phyloP scores from a whole-genome alignment of 2,797 vertebrate genomes.

The Tinamus major region DNA sequence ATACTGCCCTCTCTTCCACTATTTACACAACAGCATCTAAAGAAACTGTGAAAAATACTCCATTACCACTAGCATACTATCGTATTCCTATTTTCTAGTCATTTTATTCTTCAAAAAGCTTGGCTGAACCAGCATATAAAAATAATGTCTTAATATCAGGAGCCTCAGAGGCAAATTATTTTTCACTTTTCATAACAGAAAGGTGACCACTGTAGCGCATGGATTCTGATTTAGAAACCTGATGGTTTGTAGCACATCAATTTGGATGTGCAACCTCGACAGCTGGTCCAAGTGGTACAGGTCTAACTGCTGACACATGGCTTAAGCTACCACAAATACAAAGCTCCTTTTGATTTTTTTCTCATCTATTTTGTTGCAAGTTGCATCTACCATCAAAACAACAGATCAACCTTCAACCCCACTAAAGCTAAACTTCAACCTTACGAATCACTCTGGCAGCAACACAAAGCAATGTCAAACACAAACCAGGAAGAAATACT shows the following conservation, averaged over 20 bases:
- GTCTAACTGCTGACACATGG: neutral
- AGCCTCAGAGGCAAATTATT: too few species aligned
- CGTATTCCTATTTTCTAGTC: neutral
- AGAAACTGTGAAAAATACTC: neutral
- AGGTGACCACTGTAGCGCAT: neutral
- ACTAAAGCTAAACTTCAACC: neutral
- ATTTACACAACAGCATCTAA: neutral
- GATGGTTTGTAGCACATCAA: neutral
- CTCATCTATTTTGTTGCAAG: neutral
- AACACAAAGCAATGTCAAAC: neutral
- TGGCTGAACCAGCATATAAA: neutral
- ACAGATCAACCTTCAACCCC: neutral
- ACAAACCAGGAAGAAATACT: neutral
- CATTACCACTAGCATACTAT: neutral
- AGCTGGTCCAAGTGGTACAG: too few species aligned
- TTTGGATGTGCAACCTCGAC: too few species aligned
- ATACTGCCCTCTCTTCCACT: neutral
- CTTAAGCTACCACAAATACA: neutral
- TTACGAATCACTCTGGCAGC: neutral
- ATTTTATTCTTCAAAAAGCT: neutral
- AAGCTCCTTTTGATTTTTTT: neutral
- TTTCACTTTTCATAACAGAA: neutral
- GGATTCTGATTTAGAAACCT: neutral
- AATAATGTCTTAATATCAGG: neutral
- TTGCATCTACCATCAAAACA: neutral